These are phyloP conservation scores for Lasioglossum vierecki DNA, from an alignment of 2,888 invertebrate species.

Conservation along the genomic window DNA sequence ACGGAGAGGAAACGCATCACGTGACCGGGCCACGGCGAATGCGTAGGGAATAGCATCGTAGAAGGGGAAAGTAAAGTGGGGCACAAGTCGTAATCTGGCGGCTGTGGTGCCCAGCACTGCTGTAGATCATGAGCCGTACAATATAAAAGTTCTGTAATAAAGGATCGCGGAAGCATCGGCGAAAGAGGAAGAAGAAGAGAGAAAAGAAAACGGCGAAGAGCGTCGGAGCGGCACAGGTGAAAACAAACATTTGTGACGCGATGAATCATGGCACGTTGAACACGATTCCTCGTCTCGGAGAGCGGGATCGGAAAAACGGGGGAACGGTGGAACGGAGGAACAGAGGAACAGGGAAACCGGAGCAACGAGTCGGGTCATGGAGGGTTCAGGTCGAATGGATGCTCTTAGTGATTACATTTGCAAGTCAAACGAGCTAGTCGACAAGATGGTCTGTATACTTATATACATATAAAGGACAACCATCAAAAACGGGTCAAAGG, in stretches of 20 bases:
- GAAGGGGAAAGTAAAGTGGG: too few species aligned
- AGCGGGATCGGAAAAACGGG: constrained; percentile 15
- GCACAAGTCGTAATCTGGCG: too few species aligned
- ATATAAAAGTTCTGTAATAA: not conserved
- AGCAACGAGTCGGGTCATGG: constrained; percentile 63
- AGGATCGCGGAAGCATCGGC: not conserved
- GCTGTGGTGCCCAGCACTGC: too few species aligned
- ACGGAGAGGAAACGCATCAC: too few species aligned
- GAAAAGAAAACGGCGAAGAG: not conserved
- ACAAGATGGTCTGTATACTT: constrained; percentile 69
- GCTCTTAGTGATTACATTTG: constrained; percentile 82
- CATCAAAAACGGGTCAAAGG: constrained; percentile 45
- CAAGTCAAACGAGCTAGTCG: constrained; percentile 79
- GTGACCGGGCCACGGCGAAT: too few species aligned
- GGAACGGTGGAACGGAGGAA: not conserved
- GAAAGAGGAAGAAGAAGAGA: not conserved
- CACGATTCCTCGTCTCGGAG: constrained; percentile 39
- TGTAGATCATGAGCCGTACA: too few species aligned
- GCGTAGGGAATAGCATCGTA: too few species aligned
- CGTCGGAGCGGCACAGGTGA: not conserved
- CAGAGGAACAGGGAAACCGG: constrained; percentile 57
- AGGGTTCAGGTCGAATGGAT: constrained; percentile 73
- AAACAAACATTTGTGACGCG: constrained; percentile 15
- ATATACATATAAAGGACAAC: constrained; percentile 42
- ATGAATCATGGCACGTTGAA: constrained; percentile 44